These are phyloP conservation scores for Adoxophyes honmai DNA, from an alignment of 1,140 invertebrate species.

Conservation along the genomic window DNA sequence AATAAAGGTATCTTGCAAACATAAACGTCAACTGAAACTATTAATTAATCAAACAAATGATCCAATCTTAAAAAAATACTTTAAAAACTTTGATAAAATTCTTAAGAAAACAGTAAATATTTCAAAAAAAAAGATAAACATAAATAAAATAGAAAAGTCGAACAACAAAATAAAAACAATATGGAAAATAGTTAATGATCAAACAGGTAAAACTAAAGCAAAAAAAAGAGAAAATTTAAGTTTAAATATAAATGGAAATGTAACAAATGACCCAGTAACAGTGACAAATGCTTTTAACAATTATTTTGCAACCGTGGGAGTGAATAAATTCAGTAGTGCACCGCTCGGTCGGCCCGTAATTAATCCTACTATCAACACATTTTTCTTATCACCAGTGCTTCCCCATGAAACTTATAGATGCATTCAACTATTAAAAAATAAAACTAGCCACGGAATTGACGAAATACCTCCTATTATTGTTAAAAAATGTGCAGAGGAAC, in stretches of 20 bases:
- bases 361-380: neutral
- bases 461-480: constrained; percentile 2
- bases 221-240: neutral
- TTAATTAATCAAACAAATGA: constrained; percentile 7
- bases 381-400: neutral
- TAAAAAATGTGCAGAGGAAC: constrained; percentile 7
- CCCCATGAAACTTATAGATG: neutral
- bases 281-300: neutral
- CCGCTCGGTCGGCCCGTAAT: neutral
- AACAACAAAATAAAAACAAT: constrained; percentile 15
- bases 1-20: constrained; percentile 1
- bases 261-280: neutral
- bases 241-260: neutral
- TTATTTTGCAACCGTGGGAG: neutral
- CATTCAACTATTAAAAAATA: neutral
- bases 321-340: neutral
- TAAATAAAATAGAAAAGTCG: neutral
- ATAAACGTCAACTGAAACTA: constrained; percentile 2
- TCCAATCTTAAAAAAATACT: neutral
- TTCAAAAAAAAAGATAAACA: neutral
- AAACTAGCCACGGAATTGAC: neutral
- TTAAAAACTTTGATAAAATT: neutral
- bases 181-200: constrained; percentile 8
- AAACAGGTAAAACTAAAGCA: neutral
- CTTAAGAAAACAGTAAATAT: neutral